Percentiles rank a stretch among this genome's conserved stretches.
These are phyloP conservation scores for Oreochromis grahami DNA, from an alignment of 2,797 vertebrate genomes.

Conservation along the genomic window DNA sequence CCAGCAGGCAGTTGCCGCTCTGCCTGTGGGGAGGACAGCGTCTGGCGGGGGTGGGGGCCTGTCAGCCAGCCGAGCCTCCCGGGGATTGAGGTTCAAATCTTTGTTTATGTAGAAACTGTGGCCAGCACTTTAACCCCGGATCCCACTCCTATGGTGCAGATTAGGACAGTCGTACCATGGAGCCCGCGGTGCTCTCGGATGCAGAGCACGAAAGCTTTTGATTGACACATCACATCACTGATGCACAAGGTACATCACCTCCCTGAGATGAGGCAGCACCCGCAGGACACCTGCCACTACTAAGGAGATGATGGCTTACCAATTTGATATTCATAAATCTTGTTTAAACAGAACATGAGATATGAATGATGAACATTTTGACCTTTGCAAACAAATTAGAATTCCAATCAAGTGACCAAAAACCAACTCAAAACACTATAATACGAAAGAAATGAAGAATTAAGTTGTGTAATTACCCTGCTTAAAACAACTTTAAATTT, in stretches of 20 bases:
- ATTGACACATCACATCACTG: slow-evolving; percentile 37
- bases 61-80: slow-evolving; percentile 32
- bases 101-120: slow-evolving; percentile 70
- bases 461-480: slow-evolving; percentile 6
- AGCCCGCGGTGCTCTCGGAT: background rate
- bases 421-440: slow-evolving; percentile 62
- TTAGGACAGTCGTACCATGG: slow-evolving; percentile 29
- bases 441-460: slow-evolving; percentile 28
- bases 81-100: slow-evolving; percentile 62
- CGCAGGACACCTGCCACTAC: slow-evolving; percentile 48
- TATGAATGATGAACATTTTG: slow-evolving; percentile 77
- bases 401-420: slow-evolving; percentile 72
- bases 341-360: slow-evolving; percentile 69
- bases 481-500: background rate
- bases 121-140: slow-evolving; percentile 47
- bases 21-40: slow-evolving; percentile 41
- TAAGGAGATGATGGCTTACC: slow-evolving; percentile 19
- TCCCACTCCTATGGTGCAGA: slow-evolving; percentile 45
- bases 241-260: slow-evolving; percentile 11
- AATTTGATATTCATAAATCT: slow-evolving; percentile 60
- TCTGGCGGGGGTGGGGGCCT: slow-evolving; percentile 7
- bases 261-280: slow-evolving; percentile 17
- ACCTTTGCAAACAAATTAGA: slow-evolving; percentile 75
- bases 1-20: slow-evolving; percentile 75
- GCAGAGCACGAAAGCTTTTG: slow-evolving; percentile 15